Conservation (phyloP, 2,797 vertebrate genomes). For the Calcarius lapponicus region DNA sequence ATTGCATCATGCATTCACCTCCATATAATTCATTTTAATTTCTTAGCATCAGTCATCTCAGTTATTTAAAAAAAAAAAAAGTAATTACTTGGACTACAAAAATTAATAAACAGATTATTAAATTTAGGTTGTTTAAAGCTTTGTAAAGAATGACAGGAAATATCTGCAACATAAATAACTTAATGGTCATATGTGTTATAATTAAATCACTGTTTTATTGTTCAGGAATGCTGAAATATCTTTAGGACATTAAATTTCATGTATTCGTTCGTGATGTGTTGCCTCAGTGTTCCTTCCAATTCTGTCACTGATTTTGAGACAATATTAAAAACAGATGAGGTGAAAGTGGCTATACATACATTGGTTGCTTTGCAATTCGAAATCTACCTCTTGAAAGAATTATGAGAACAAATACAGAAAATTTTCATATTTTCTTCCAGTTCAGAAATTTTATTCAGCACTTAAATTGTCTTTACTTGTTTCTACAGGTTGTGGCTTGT, state of each 20-base stretch:
- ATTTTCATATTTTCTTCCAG: slow-evolving; percentile 16
- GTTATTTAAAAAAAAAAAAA: not conserved
- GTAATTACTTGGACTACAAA: slow-evolving; percentile 26
- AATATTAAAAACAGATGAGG: not conserved
- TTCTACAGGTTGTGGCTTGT: slow-evolving; percentile 14
- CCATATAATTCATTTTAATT: slow-evolving; percentile 64
- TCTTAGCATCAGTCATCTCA: slow-evolving; percentile 56
- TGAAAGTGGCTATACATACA: not conserved
- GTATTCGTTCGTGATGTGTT: slow-evolving; percentile 31
- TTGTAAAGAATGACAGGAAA: slow-evolving; percentile 32
- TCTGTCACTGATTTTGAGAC: slow-evolving; percentile 24
- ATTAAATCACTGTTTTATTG: slow-evolving; percentile 48
- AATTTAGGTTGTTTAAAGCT: slow-evolving; percentile 29
- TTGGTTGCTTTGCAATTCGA: slow-evolving; percentile 23
- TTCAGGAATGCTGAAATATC: slow-evolving; percentile 44
- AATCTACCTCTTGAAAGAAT: slow-evolving; percentile 31
- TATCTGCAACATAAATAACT: slow-evolving; percentile 40
- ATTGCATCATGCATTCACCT: slow-evolving; percentile 24
- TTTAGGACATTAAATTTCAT: slow-evolving; percentile 55
- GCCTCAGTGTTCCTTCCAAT: slow-evolving; percentile 51
- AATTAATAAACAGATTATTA: not conserved
- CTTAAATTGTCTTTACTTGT: slow-evolving; percentile 27
- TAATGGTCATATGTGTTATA: slow-evolving; percentile 49
- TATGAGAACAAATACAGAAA: not conserved
- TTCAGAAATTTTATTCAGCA: slow-evolving; percentile 16